Conservation (phyloP, 2,797 vertebrate genomes). For the Zalophus californianus region DNA sequence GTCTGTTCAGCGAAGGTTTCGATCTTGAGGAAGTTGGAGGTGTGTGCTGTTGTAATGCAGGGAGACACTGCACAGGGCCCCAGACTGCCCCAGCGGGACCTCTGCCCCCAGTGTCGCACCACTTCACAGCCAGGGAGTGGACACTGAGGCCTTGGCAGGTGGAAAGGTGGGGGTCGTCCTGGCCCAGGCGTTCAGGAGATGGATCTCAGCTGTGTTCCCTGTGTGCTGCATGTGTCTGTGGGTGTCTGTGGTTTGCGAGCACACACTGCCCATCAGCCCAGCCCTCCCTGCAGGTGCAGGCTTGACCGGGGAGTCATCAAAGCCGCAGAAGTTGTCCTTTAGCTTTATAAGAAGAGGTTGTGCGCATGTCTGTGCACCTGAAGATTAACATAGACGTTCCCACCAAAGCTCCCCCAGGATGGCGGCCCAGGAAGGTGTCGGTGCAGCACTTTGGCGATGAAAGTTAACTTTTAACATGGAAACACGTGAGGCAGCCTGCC, state of each 20-base stretch:
- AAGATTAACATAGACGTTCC: not conserved
- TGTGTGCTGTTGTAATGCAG: not conserved
- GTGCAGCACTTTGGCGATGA: not conserved
- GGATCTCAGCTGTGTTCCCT: not conserved
- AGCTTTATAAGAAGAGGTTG: not conserved
- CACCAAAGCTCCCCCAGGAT: not conserved
- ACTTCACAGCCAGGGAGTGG: not conserved
- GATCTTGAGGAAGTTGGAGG: not conserved
- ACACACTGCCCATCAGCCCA: rapidly evolving
- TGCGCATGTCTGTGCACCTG: rapidly evolving
- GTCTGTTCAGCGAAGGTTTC: not conserved
- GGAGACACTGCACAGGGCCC: no score
- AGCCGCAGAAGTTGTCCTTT: not conserved
- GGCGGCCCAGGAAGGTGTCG: rapidly evolving
- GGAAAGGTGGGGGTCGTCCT: not conserved
- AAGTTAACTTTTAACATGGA: not conserved
- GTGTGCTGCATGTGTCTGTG: not conserved
- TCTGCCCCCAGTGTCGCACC: not conserved
- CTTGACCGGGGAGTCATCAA: not conserved
- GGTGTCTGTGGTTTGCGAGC: not conserved
- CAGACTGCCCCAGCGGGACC: no score
- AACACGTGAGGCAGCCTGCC: not conserved
- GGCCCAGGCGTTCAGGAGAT: not conserved
- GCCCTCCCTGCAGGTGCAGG: no score
- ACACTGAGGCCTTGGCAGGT: not conserved